A percentile compares a stretch with the other conserved stretches of the same genome.
Conservation (phyloP, 1,140 invertebrate species). For the Drosophila santomea region DNA sequence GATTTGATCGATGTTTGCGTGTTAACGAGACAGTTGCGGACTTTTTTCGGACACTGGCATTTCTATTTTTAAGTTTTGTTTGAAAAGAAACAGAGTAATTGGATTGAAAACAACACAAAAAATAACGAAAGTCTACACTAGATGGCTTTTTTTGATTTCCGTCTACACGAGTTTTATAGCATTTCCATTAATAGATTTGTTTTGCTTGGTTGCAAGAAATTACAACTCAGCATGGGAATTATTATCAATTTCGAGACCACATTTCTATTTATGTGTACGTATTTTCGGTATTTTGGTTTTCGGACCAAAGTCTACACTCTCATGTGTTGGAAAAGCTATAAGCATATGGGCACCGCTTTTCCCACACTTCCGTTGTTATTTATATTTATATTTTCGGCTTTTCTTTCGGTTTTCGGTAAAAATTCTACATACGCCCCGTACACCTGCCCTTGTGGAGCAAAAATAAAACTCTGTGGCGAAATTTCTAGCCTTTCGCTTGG, state of each 20-base stretch:
- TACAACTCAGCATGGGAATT: not conserved
- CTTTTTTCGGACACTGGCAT: not conserved
- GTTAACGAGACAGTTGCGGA: not conserved
- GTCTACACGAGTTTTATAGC: constrained; percentile 5
- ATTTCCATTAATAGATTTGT: constrained; percentile 1
- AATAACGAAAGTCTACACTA: not conserved
- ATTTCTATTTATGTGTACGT: constrained; percentile 1
- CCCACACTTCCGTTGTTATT: not conserved
- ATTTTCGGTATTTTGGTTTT: not conserved
- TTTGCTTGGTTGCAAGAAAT: not conserved
- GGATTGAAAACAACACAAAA: not conserved
- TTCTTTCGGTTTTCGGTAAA: constrained; percentile 5
- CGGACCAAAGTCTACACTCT: constrained; percentile 13
- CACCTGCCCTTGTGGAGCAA: constrained; percentile 42
- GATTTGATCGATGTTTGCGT: too few species aligned
- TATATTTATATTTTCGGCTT: not conserved
- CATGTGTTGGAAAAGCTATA: not conserved
- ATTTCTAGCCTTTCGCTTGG: constrained; percentile 33
- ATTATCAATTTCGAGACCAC: not conserved
- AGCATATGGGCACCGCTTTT: not conserved
- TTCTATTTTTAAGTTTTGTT: not conserved
- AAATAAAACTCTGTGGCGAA: constrained; percentile 37
- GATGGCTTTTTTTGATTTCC: not conserved
- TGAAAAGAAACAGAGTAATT: not conserved
- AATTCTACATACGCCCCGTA: constrained; percentile 30